These are phyloP conservation scores for Linnaemya tessellans DNA, from an alignment of 2,888 invertebrate genomes.

Conservation along the genomic window DNA sequence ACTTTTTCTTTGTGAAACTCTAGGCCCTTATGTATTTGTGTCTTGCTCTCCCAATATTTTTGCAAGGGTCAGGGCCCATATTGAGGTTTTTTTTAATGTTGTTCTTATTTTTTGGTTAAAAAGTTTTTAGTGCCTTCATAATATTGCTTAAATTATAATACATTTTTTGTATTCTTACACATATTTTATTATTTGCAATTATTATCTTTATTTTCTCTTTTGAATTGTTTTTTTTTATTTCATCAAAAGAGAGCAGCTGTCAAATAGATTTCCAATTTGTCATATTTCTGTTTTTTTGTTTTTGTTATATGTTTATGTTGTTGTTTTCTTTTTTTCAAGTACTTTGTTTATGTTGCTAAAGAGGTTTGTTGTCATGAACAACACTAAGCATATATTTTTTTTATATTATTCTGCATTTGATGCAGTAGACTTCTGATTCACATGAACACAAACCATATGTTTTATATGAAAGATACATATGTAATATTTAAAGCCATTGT, in stretches of 20 bases:
- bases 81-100: background rate
- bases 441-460: no score
- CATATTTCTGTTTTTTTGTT: background rate
- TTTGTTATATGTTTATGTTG: background rate
- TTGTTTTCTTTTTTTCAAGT: background rate
- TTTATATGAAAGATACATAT: no score
- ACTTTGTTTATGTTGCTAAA: background rate
- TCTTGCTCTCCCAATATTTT: background rate
- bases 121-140: no score
- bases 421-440: background rate
- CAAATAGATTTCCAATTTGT: background rate
- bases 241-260: conserved; percentile 4
- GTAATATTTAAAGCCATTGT: no score
- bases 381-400: background rate
- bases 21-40: background rate
- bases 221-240: background rate
- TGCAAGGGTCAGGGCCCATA: background rate
- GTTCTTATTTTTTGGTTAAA: background rate
- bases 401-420: background rate
- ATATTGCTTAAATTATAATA: no score
- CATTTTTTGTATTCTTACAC: no score
- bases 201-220: no score
- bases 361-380: background rate
- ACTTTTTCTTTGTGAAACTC: background rate
- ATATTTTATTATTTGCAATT: no score